Percentiles rank a stretch among this genome's conserved stretches.
Conservation (phyloP, 1,140 invertebrate species). For the Drosophila repletoides region DNA sequence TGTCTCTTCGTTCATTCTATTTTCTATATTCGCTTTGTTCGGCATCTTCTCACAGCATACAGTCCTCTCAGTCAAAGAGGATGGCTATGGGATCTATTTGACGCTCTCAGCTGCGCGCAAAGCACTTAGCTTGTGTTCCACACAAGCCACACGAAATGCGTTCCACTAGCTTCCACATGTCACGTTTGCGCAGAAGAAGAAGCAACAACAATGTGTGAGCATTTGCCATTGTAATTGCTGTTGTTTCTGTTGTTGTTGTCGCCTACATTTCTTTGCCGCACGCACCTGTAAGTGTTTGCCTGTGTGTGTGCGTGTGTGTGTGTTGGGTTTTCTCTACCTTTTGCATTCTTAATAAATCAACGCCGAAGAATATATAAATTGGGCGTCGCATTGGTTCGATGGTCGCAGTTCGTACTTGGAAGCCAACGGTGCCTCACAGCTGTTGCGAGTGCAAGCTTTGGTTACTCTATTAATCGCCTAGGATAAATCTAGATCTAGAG, state of each 20-base stretch:
- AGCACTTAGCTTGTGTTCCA: conserved; percentile 20
- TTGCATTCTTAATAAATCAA: conserved; percentile 83
- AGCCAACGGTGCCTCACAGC: conserved; percentile 82
- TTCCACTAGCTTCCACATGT: conserved; percentile 41
- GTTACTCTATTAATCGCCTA: conserved; percentile 38
- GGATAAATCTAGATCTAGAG: conserved; percentile 14
- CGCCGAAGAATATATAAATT: conserved; percentile 83
- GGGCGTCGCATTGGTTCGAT: conserved; percentile 60
- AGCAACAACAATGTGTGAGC: conserved; percentile 37
- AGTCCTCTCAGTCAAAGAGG: no score
- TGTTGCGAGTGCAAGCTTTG: conserved; percentile 82
- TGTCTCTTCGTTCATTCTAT: no score
- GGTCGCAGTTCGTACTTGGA: conserved; percentile 81
- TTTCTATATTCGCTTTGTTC: no score
- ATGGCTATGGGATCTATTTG: no score
- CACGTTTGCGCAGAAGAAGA: conserved; percentile 49
- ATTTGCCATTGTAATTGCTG: conserved; percentile 49
- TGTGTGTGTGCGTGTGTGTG: conserved; percentile 23
- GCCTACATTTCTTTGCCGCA: conserved; percentile 53
- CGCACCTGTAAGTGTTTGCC: conserved; percentile 44
- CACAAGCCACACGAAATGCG: no score
- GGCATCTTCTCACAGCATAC: no score
- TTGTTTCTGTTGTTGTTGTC: conserved; percentile 47
- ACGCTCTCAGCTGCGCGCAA: conserved; percentile 1
- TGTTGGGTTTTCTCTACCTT: conserved; percentile 67